A percentile compares a stretch with the other conserved stretches of the same genome.
These are phyloP conservation scores for Micoletzkya japonica DNA, from an alignment of 2,888 invertebrate genomes.

Conservation along the genomic window DNA sequence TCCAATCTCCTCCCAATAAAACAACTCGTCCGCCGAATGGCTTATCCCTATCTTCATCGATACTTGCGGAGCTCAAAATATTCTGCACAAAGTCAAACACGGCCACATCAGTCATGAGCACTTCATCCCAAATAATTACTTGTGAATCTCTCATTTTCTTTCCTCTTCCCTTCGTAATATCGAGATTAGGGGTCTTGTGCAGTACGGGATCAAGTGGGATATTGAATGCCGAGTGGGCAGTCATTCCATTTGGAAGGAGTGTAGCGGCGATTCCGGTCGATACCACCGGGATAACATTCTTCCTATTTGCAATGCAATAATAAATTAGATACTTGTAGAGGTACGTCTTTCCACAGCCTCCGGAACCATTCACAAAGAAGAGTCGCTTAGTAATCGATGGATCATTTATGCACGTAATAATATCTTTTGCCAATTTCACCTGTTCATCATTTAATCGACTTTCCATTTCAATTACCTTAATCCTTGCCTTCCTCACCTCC, in stretches of 20 bases:
- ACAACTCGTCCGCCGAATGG: conserved; percentile 7
- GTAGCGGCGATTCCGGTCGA: conserved; percentile 30
- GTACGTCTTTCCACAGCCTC: conserved; percentile 29
- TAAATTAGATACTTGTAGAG: conserved; percentile 26
- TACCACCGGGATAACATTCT: conserved; percentile 11
- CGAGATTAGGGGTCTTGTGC: not conserved
- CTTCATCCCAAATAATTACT: conserved; percentile 15
- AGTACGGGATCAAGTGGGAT: conserved; percentile 11
- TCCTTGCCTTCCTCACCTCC: no score
- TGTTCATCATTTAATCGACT: conserved; percentile 2
- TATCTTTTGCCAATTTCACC: not conserved
- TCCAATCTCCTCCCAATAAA: not conserved
- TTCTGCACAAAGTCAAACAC: not conserved
- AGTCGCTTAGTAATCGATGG: not conserved
- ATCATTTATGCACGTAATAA: not conserved
- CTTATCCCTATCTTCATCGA: not conserved
- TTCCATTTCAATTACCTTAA: not conserved
- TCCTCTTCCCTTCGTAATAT: conserved; percentile 8
- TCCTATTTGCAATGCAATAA: not conserved
- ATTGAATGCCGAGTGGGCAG: conserved; percentile 14
- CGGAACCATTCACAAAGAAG: conserved; percentile 26
- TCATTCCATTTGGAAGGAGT: conserved; percentile 16
- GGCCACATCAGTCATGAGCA: not conserved
- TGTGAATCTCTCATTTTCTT: not conserved
- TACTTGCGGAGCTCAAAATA: not conserved